These are phyloP conservation scores for Drosophila niveifrons DNA, from an alignment of 2,888 invertebrate genomes.

Conservation along the genomic window DNA sequence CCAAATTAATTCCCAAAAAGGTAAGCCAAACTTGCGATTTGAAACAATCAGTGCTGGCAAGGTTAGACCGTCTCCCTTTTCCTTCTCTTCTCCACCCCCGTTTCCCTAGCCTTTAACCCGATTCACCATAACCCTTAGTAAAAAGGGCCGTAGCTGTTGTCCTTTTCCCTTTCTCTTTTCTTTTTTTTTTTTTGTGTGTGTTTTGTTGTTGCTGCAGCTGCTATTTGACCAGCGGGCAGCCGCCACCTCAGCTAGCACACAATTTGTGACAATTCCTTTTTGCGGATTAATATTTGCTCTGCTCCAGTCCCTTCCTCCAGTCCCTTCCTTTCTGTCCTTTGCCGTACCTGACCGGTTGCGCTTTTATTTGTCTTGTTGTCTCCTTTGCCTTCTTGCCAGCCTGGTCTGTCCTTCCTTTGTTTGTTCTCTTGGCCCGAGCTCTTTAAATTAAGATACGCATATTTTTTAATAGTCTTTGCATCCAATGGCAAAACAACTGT, in stretches of 20 bases:
- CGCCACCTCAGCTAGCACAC: constrained; percentile 61
- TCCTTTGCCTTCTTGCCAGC: constrained; percentile 38
- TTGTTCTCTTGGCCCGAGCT: constrained; percentile 60
- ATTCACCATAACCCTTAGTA: constrained; percentile 18
- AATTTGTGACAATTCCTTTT: constrained; percentile 82
- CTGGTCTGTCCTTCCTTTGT: constrained; percentile 42
- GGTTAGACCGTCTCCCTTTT: constrained; percentile 25
- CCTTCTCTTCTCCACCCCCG: neutral
- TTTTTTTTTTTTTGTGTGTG: constrained; percentile 7
- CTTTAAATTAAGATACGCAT: constrained; percentile 77
- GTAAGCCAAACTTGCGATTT: constrained; percentile 81
- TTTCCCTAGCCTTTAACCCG: constrained; percentile 12
- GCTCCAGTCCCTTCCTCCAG: constrained; percentile 22
- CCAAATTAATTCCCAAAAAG: constrained; percentile 82
- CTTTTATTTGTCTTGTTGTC: constrained; percentile 70
- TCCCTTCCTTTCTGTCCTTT: neutral
- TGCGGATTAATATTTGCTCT: constrained; percentile 81
- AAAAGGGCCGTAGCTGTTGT: constrained; percentile 56
- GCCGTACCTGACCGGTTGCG: constrained; percentile 67
- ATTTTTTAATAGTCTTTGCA: constrained; percentile 65
- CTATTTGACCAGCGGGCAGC: constrained; percentile 70
- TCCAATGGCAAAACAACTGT: constrained; percentile 9
- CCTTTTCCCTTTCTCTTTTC: constrained; percentile 6
- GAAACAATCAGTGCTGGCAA: constrained; percentile 76
- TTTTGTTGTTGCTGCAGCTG: constrained; percentile 65